These are phyloP conservation scores for Kryphioiulus occultus DNA, from an alignment of 2,888 invertebrate species.

Conservation along the genomic window DNA sequence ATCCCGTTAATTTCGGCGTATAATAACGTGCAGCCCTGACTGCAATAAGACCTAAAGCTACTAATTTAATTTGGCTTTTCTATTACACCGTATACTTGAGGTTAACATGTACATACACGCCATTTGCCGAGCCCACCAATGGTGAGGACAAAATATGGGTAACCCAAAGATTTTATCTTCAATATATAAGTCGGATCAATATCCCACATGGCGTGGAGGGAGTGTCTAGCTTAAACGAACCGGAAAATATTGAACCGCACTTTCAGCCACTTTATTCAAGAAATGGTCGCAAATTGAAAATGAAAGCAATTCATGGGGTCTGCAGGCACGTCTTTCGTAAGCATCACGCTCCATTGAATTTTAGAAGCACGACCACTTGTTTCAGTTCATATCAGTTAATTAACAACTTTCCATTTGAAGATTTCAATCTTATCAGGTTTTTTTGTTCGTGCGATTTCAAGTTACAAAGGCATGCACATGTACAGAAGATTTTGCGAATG, in stretches of 20 bases:
- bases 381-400: not conserved
- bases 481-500: no score
- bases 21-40: not conserved
- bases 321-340: not conserved
- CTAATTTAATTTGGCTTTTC: not conserved
- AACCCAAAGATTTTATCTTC: not conserved
- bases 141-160: not conserved
- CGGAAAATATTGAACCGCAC: not conserved
- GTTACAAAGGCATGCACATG: no score
- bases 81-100: not conserved
- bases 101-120: not conserved
- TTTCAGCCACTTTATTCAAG: not conserved
- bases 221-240: not conserved
- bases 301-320: not conserved
- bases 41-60: not conserved
- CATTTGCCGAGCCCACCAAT: not conserved
- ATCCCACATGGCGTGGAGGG: not conserved
- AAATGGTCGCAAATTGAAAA: not conserved
- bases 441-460: no score
- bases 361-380: not conserved
- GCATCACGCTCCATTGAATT: not conserved
- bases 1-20: not conserved
- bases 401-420: not conserved
- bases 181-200: not conserved
- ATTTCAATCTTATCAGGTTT: no score